phyloP scores from a whole-genome alignment of 2,797 vertebrate genomes.

The Chaetodon trifasciatus region DNA sequence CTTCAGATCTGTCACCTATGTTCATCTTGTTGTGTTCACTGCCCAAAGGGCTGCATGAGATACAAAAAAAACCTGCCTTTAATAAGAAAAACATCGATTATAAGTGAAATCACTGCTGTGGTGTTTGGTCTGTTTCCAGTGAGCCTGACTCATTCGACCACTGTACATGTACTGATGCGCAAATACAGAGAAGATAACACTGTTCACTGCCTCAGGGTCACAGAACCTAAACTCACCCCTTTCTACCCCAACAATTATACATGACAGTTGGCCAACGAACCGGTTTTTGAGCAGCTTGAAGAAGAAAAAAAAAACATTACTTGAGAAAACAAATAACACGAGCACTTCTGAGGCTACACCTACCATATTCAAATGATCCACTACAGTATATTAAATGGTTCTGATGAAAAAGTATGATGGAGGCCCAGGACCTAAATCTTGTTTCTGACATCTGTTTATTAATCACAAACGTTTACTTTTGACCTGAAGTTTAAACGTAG shows the following conservation, averaged over 20 bases:
- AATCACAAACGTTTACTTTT: background rate
- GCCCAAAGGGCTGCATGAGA: background rate
- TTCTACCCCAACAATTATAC: background rate
- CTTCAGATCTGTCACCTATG: no score
- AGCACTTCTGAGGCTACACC: background rate
- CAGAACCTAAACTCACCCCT: background rate
- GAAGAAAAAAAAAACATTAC: background rate
- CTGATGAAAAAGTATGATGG: background rate
- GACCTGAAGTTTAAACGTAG: background rate
- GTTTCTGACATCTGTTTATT: background rate
- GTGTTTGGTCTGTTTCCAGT: constrained; percentile 16
- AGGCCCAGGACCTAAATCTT: background rate
- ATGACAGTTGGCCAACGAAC: constrained; percentile 3
- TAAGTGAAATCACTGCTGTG: background rate
- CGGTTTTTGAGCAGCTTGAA: background rate
- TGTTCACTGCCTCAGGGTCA: background rate
- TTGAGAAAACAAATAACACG: background rate
- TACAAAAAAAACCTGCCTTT: background rate
- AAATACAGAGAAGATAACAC: background rate
- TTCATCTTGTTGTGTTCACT: background rate
- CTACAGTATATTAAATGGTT: background rate
- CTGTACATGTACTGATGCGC: background rate
- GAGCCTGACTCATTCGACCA: constrained; percentile 14
- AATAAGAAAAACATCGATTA: background rate
- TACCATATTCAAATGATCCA: background rate